Conservation (phyloP, 2,797 vertebrate genomes). For the Ptychobarbus kaznakovi region DNA sequence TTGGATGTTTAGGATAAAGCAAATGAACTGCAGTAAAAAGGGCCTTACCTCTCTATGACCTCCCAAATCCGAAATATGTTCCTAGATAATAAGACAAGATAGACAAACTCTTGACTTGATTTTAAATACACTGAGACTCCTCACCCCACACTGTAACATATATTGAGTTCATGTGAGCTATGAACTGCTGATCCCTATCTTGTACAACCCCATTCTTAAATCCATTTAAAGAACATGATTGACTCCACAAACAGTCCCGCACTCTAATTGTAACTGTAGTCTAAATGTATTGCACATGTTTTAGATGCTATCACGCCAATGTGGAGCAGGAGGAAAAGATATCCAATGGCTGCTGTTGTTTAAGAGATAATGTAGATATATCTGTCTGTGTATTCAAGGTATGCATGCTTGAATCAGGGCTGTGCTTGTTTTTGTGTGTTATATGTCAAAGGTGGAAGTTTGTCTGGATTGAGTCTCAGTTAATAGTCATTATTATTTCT, state of each 20-base stretch:
- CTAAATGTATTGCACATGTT: conserved; percentile 50
- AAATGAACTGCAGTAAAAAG: conserved; percentile 42
- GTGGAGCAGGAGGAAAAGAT: conserved; percentile 24
- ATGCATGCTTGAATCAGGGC: conserved; percentile 47
- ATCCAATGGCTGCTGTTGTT: conserved; percentile 41
- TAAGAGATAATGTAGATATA: conserved; percentile 53
- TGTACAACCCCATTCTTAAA: conserved; percentile 28
- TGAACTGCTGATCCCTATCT: background rate
- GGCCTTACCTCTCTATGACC: conserved; percentile 18
- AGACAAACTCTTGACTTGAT: conserved; percentile 7
- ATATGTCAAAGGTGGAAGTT: conserved; percentile 24
- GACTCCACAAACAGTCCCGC: conserved; percentile 37
- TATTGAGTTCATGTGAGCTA: background rate
- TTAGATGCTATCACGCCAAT: conserved; percentile 51
- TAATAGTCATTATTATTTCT: background rate
- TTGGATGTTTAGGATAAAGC: conserved; percentile 50
- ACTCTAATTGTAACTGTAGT: conserved; percentile 24
- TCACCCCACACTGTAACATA: conserved; percentile 9
- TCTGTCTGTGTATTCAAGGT: conserved; percentile 57
- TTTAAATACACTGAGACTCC: conserved; percentile 18
- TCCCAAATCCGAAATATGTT: conserved; percentile 21
- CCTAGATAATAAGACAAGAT: conserved; percentile 17
- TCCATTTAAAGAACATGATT: conserved; percentile 37
- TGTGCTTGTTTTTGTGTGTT: conserved; percentile 43
- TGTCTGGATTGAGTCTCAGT: conserved; percentile 26